Conservation (phyloP, 2,888 invertebrate species). For the Syrista parreyssii region DNA sequence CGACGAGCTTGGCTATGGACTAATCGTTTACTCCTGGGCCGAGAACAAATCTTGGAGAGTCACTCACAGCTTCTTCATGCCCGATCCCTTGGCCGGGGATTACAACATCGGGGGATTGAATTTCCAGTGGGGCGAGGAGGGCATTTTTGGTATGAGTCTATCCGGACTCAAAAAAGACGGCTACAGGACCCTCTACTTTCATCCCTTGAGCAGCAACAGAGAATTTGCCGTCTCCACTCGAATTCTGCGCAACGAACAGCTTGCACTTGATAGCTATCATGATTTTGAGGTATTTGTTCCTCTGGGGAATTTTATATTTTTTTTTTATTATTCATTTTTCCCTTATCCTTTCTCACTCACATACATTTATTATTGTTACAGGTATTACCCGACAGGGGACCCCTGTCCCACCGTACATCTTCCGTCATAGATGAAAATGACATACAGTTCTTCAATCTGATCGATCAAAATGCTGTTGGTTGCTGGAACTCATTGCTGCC, state of each 20-base stretch:
- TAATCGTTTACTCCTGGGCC: slow-evolving; percentile 83
- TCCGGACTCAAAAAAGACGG: slow-evolving; percentile 77
- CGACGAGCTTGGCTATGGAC: slow-evolving; percentile 85
- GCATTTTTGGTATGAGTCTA: slow-evolving; percentile 82
- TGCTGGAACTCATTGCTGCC: slow-evolving; percentile 82
- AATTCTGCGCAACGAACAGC: slow-evolving; percentile 76
- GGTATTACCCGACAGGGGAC: slow-evolving; percentile 73
- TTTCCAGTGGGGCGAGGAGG: slow-evolving; percentile 88
- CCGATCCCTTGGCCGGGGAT: slow-evolving; percentile 83
- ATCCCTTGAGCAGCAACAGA: slow-evolving; percentile 81
- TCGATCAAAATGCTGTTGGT: slow-evolving; percentile 85
- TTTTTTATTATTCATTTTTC: not conserved
- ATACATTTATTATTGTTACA: slow-evolving; percentile 15
- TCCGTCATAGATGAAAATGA: slow-evolving; percentile 82
- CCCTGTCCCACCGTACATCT: slow-evolving; percentile 77
- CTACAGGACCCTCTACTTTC: slow-evolving; percentile 80
- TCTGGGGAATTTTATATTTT: not conserved
- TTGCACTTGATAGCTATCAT: slow-evolving; percentile 76
- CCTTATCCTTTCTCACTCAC: not conserved
- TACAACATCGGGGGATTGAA: slow-evolving; percentile 83
- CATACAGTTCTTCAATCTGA: slow-evolving; percentile 80
- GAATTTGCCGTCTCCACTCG: slow-evolving; percentile 84
- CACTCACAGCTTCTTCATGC: slow-evolving; percentile 82
- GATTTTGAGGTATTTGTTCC: slow-evolving; percentile 71
- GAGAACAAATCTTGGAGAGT: slow-evolving; percentile 84